These are phyloP conservation scores for Graptemys geographica DNA, from an alignment of 2,797 vertebrate species.

Conservation along the genomic window DNA sequence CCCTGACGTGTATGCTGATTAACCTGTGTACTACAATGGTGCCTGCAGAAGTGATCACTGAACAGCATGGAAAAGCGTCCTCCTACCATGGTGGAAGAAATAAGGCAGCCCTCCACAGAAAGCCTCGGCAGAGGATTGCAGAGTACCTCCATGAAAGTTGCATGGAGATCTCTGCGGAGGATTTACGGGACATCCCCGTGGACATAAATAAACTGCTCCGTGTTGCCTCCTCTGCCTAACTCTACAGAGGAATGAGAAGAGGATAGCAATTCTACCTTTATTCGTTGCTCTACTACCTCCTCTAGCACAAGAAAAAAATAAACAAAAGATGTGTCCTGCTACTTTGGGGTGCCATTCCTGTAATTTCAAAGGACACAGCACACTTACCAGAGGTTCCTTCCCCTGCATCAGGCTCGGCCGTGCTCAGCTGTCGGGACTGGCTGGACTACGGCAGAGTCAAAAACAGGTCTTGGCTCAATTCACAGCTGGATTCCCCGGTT, in stretches of 20 bases:
- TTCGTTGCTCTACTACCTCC: no score
- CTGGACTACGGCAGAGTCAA: background rate
- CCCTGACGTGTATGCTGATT: no score
- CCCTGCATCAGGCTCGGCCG: background rate
- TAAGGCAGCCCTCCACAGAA: background rate
- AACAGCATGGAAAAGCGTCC: background rate
- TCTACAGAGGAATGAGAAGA: background rate
- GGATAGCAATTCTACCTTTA: no score
- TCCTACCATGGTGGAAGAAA: background rate
- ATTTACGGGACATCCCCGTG: background rate
- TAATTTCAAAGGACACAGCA: background rate
- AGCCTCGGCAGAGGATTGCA: no score
- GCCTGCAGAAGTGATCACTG: background rate
- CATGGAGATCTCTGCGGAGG: background rate
- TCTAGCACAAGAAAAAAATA: no score
- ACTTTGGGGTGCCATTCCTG: background rate
- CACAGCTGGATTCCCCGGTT: background rate
- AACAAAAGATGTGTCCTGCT: no score
- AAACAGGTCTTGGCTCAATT: background rate
- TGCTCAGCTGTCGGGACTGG: background rate
- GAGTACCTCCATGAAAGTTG: background rate
- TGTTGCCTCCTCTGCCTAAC: background rate
- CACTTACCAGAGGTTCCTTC: background rate
- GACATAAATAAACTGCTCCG: background rate
- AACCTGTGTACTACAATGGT: background rate